phyloP scores from a whole-genome alignment of 1,140 invertebrate species.

The Bombus waltoni region DNA sequence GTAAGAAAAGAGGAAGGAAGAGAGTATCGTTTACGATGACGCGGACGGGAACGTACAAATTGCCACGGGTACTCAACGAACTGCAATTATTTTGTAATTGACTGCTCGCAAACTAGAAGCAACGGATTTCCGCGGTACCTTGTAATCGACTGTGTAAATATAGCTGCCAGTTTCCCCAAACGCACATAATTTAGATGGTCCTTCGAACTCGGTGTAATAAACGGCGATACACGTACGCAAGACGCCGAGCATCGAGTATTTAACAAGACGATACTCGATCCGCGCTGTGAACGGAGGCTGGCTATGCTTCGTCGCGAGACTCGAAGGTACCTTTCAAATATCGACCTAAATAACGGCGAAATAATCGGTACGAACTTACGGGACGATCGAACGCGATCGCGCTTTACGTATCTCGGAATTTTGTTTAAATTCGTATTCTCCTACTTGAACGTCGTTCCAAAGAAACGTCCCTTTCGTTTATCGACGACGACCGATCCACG shows the following conservation, averaged over 20 bases:
- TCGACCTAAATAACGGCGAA: background rate
- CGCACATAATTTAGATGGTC: background rate
- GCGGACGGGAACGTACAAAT: background rate
- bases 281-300: background rate
- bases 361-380: background rate
- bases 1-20: background rate
- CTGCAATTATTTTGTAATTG: background rate
- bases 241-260: background rate
- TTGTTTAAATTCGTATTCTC: too few species aligned
- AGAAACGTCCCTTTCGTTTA: too few species aligned
- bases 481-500: too few species aligned
- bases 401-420: too few species aligned
- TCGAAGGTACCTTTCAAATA: background rate
- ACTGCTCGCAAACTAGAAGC: background rate
- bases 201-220: background rate
- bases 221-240: background rate
- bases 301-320: background rate
- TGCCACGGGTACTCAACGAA: background rate
- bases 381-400: too few species aligned
- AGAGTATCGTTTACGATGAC: background rate
- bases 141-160: background rate
- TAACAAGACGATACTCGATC: background rate
- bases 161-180: background rate
- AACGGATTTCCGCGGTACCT: background rate
- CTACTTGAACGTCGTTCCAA: too few species aligned